phyloP scores from a whole-genome alignment of 2,888 invertebrate genomes.

The Polydesmus complanatus region DNA sequence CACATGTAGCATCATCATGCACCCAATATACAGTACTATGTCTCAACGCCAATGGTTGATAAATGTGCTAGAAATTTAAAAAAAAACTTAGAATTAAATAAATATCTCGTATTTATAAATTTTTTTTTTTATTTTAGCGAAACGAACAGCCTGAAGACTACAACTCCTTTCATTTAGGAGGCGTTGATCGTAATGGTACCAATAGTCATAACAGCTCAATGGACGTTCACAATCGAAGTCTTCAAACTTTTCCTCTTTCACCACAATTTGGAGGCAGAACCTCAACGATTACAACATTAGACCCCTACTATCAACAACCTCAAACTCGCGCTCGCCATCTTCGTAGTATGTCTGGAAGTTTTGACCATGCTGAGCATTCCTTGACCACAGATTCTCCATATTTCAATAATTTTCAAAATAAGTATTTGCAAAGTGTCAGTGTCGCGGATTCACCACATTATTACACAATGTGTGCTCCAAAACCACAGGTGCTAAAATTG shows the following conservation, averaged over 20 bases:
- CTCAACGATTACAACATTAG: background rate
- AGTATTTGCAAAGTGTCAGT: slow-evolving; percentile 7
- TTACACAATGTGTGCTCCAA: background rate
- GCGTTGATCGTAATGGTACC: slow-evolving; percentile 5
- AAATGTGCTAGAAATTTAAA: no score
- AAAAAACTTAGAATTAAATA: no score
- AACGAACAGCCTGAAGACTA: background rate
- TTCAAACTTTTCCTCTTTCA: no score
- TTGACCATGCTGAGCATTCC: background rate
- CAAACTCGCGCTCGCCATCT: background rate
- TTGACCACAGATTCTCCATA: background rate
- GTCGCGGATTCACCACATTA: slow-evolving; percentile 12
- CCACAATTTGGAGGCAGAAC: no score
- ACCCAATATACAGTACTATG: no score
- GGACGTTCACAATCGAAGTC: background rate
- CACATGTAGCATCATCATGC: no score
- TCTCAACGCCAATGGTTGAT: no score
- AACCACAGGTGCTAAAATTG: slow-evolving; percentile 5
- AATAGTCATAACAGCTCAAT: background rate
- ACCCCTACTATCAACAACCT: background rate
- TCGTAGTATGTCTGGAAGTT: background rate
- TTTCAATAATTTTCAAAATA: background rate
- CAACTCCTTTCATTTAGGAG: slow-evolving; percentile 10
- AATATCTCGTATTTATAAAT: no score
- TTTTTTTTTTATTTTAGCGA: background rate